phyloP scores from a whole-genome alignment of 2,888 invertebrate species.

The Acanthosepion pharaonis region DNA sequence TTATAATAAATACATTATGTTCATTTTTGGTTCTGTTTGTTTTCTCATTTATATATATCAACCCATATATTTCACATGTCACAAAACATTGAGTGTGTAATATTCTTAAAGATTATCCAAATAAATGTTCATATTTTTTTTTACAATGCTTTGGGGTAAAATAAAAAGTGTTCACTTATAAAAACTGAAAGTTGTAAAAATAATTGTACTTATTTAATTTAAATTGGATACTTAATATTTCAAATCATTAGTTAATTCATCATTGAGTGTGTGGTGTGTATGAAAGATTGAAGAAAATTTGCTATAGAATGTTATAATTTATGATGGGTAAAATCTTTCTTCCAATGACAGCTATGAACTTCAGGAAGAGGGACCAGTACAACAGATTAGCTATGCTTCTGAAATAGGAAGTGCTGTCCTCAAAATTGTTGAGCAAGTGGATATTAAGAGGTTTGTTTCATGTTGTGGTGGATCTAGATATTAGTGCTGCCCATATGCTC shows the following conservation, averaged over 20 bases:
- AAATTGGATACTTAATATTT: background rate
- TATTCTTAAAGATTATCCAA: background rate
- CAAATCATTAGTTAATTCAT: background rate
- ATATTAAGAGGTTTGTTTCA: constrained; percentile 56
- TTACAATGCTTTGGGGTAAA: background rate
- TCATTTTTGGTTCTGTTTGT: constrained; percentile 37
- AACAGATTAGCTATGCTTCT: constrained; percentile 69
- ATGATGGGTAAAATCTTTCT: constrained; percentile 42
- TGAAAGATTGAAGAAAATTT: background rate
- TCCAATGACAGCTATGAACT: constrained; percentile 63
- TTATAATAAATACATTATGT: constrained; percentile 43
- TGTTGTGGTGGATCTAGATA: constrained; percentile 47
- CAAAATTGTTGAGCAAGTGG: constrained; percentile 63
- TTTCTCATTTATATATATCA: constrained; percentile 35
- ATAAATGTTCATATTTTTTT: background rate
- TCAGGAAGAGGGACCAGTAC: constrained; percentile 67
- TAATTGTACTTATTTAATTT: background rate
- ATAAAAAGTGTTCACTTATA: background rate
- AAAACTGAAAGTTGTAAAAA: background rate
- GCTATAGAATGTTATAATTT: constrained; percentile 35
- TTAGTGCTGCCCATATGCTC: constrained; percentile 42
- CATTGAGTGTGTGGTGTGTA: background rate
- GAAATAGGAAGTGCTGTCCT: constrained; percentile 66
- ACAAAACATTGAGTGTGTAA: constrained; percentile 16
- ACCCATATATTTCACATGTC: background rate